Evolutionary conservation across 2,797 vertebrate genomes (phyloP), one percentile per base, ranked within the genome.

Genomic region (Hephaestus fuliginosus): DNA sequence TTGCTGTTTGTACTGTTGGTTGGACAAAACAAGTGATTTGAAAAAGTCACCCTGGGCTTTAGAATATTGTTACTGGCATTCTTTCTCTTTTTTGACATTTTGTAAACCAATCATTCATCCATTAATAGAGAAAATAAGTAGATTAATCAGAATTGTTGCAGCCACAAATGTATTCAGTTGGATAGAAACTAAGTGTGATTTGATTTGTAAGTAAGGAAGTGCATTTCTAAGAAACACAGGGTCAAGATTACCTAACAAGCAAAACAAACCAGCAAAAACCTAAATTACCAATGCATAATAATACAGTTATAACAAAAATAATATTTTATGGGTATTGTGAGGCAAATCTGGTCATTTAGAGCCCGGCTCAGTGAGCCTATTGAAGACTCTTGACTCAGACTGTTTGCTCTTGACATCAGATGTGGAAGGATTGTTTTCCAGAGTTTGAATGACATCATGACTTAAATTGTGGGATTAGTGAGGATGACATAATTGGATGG

Each of bases 401-500:
- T 1, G 51, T 68, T 83, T 73, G 15, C 18, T 62, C 36, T 43
- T 22, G 44, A 62, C 20, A 58, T 43, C 51, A 53, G 60, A 78
- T 78, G 74, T 79, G 22, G 25, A 76, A 44, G 14, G 56, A 63
- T 60, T 64, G 49, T 72, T 85, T 78, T 49, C 57, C 36, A 62
- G 18, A 44, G 28, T 55, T 48, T 53, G 15, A 52, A 74, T 78
- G 78, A 77, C 69, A 81, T 86, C 82, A 80, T 8, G 55, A 62
- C 44, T 78, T 74, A 70, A 43, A 74, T 18, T 52, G 62, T 69
- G 33, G 20, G 71, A 76, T 70, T 55, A 80, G 44, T 61, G 39
- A 77, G 15, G 60, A 74, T 88, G 84, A 82, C 70, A 76, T 76
- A 78, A 64, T 30, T 80, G 61, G 61, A 80, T 4, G 30, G 44